phyloP scores from a whole-genome alignment of 2,113 vertebrate species.

The Acanthisitta chloris region DNA sequence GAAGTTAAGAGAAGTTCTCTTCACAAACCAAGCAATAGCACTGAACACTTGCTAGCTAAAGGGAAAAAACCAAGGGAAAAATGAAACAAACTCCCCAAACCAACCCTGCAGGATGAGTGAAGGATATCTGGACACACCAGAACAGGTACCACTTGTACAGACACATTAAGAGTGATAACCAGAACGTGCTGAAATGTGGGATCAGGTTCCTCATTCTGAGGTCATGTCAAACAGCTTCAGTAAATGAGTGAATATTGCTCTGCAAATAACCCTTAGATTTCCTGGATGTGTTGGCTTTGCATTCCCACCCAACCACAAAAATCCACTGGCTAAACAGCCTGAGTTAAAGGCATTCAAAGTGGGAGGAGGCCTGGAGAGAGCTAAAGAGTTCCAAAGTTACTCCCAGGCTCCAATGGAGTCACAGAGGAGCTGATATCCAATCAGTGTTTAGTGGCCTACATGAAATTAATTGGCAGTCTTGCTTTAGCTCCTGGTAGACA shows the following conservation, averaged over 20 bases:
- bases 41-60: neutral
- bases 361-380: slow-evolving; percentile 37
- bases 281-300: neutral
- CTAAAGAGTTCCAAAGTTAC: slow-evolving; percentile 32
- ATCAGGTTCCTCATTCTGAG: neutral
- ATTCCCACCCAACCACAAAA: slow-evolving; percentile 26
- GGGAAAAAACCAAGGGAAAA: neutral
- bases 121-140: neutral
- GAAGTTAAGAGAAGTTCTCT: neutral
- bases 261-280: neutral
- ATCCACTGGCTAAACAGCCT: slow-evolving; percentile 57
- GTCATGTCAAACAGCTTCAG: neutral
- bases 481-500: neutral
- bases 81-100: neutral
- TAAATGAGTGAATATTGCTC: neutral
- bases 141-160: neutral
- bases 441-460: slow-evolving; percentile 18
- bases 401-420: neutral
- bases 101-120: neutral
- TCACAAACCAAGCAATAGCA: neutral
- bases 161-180: neutral
- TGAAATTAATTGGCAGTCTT: slow-evolving; percentile 32
- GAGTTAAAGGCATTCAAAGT: slow-evolving; percentile 50
- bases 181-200: neutral
- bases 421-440: slow-evolving; percentile 10